Conservation (phyloP, 2,113 vertebrate species). For the Enhydra lutris region DNA sequence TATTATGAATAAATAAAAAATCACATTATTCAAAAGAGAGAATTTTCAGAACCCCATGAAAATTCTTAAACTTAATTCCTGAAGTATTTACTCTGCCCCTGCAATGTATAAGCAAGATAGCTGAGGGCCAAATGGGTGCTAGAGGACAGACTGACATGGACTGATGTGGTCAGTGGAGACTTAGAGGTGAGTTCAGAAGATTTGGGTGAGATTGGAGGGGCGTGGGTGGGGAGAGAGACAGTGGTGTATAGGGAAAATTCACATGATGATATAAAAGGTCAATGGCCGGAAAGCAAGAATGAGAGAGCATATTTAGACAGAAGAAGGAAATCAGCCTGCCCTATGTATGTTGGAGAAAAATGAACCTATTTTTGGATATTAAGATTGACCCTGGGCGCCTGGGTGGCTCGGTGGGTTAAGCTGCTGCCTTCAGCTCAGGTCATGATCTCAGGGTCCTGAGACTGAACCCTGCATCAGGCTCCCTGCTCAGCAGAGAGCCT, state of each 20-base stretch:
- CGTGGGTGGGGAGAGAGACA: accelerated
- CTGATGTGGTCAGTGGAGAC: neutral
- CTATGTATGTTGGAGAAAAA: neutral
- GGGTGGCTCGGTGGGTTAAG: too few species aligned
- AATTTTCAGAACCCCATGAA: neutral
- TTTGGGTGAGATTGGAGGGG: neutral
- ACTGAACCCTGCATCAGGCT: too few species aligned
- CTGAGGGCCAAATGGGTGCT: neutral
- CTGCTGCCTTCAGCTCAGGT: too few species aligned
- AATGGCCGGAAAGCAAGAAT: neutral
- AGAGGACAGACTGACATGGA: neutral
- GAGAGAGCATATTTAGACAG: neutral
- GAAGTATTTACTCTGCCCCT: neutral
- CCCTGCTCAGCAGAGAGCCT: too few species aligned
- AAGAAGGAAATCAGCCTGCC: neutral
- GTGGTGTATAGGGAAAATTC: neutral
- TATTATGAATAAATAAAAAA: neutral
- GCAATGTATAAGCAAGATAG: neutral
- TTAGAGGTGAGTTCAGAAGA: neutral
- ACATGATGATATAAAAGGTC: neutral
- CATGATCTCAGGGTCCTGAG: too few species aligned
- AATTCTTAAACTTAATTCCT: neutral
- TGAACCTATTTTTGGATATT: neutral
- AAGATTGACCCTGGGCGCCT: neutral
- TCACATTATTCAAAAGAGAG: neutral